Percentiles rank a stretch among this genome's conserved stretches.
Conservation (phyloP, 2,113 vertebrate genomes). For the Pungitius pungitius region DNA sequence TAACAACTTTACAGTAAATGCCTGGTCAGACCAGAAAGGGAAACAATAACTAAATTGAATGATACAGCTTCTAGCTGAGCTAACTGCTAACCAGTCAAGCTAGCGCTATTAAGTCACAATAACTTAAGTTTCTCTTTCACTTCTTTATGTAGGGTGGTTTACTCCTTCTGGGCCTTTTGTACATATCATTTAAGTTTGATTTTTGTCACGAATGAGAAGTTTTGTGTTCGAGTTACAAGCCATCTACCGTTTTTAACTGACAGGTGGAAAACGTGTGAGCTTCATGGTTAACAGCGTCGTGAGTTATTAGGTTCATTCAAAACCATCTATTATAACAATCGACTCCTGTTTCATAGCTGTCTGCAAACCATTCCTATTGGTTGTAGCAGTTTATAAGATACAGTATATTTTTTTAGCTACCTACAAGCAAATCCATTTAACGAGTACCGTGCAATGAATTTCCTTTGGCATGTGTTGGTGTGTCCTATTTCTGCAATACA, state of each 20-base stretch:
- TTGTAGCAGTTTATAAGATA: neutral
- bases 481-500: neutral
- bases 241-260: neutral
- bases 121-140: neutral
- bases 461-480: neutral
- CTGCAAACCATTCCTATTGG: neutral
- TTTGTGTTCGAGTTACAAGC: too few relatives aligned
- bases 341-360: neutral
- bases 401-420: neutral
- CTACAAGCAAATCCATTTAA: neutral
- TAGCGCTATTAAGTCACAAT: neutral
- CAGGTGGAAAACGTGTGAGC: neutral
- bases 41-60: too few relatives aligned
- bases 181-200: neutral
- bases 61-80: neutral
- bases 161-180: neutral
- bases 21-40: neutral
- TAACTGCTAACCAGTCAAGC: neutral
- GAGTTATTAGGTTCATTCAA: neutral
- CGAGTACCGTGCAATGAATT: neutral
- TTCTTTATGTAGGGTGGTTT: neutral
- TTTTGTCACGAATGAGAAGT: neutral
- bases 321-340: neutral
- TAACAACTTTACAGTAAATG: neutral
- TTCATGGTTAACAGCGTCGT: neutral